Base-by-base conservation (phyloP, 30 jellyfish, hydroid and myxozoan genomes). In the Sanderia malayensis region DNA sequence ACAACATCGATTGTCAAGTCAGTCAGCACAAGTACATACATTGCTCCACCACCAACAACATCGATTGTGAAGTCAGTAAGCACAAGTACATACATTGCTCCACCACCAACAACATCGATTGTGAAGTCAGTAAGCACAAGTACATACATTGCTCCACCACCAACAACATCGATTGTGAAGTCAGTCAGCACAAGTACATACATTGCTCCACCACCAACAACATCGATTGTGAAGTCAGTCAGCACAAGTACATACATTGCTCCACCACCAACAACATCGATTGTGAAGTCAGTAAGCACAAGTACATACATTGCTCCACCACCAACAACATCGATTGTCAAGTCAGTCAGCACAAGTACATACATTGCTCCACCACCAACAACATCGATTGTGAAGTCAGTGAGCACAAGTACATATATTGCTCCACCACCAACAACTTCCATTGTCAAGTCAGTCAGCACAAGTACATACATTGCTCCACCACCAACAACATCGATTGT, bases 1-100 rank as follows among this genome's bases (percentile, higher is more conserved):
- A 37, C 52, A 37, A 37, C 52, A 37, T 37, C 52, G 13, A 37
- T 37, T 37, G 52, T 37, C 10, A 37, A 6, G 13, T 37, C 52
- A 6, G 52, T 37, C 52, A 37, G 52, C 52, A 37, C 52, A 37
- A 37, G 52, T 13, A 4, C 52, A 37, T 37, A 37, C 13, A 13
- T 37, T 37, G 52, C 52, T 37, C 52, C 52, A 37, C 52, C 52
- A 37, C 52, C 52, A 37, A 37, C 52, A 37, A 37, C 52, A 37
- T 37, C 52, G 13, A 37, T 37, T 37, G 52, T 37, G 52, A 37
- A 6, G 13, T 37, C 52, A 6, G 52, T 37, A 6, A 37, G 52
- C 52, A 37, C 52, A 37, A 37, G 52, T 13, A 4, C 52, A 37
- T 37, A 37, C 13, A 13, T 37, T 37, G 52, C 52, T 37, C 52